Base-by-base conservation (phyloP, 2,113 vertebrate species). In the Microcebus griseorufus region DNA sequence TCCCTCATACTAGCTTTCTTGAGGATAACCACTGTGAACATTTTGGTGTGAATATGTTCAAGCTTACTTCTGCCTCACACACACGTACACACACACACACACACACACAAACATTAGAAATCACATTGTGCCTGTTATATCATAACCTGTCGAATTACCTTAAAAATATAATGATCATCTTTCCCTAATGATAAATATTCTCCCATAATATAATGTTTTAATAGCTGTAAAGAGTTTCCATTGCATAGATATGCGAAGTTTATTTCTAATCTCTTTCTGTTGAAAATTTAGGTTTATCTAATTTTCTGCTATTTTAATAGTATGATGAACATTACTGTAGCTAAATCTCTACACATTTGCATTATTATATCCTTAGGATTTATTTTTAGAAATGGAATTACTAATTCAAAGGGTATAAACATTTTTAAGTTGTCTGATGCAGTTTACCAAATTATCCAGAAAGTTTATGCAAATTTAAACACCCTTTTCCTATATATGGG, bases 281-380 rank as follows among this genome's bases (percentile, higher is more conserved):
- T 95, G 79, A 86, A 97, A 97, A 94, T 95, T 95, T 93, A 96
- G 70, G 84, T 93, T 95, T 97, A 95, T 98, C 79, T 51, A 96
- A 97, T 97, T 93, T 96, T 97, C 88, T 98, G 94, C 85, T 93
- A 76, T 97, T 97, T 97, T 98, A 97, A 95, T 93, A 94, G 86
- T 73, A 87, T 93, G 93, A 95, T 94, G 92, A 97, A 92, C 95
- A 97, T 97, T 96, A 97, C 92, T 97, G 60, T 97, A 89, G 97
- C 96, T 93, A 83, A 92, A 79, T 95, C 75, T 89, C 93, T 95
- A 93, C 78, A 80, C 83, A 97, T 98, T 97, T 97, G 96, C 97
- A 97, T 98, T 97, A 98, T 97, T 97, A 97, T 98, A 90, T 97
- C 97, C 96, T 95, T 92, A 96, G 96, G 95, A 97, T 97, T 95